phyloP scores from a whole-genome alignment of 1,140 invertebrate genomes.

The Eriocheir sinensis region DNA sequence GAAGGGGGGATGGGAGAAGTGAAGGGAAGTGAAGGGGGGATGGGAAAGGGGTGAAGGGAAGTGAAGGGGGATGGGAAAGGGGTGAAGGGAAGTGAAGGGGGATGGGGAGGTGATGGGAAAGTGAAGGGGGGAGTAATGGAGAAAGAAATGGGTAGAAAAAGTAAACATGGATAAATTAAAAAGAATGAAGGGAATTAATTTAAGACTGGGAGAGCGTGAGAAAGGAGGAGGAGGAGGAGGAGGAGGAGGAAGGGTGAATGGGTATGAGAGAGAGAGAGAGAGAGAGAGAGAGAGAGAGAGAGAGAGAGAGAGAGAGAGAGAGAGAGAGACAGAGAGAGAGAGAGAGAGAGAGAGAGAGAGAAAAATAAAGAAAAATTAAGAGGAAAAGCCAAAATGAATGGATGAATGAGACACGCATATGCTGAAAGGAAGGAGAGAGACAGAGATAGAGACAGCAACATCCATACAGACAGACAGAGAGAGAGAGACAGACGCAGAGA shows the following conservation, averaged over 20 bases:
- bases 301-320: background rate
- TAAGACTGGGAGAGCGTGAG: background rate
- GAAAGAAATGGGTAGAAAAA: background rate
- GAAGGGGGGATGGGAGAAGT: background rate
- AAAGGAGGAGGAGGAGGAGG: background rate
- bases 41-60: background rate
- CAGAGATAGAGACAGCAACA: background rate
- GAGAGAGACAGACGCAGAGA: background rate
- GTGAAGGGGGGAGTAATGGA: background rate
- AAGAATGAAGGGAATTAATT: too few relatives aligned
- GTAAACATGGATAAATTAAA: too few relatives aligned
- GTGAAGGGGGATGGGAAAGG: background rate
- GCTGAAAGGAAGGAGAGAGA: background rate
- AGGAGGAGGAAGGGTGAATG: background rate
- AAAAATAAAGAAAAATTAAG: too few relatives aligned
- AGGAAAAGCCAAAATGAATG: too few relatives aligned
- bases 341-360: background rate
- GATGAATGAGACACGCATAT: too few relatives aligned
- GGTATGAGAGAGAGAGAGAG: background rate
- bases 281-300: conserved; percentile 15
- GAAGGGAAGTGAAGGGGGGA: background rate
- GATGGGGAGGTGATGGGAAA: background rate
- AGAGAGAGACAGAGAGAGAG: background rate
- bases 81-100: background rate
- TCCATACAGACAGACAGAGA: too few relatives aligned